phyloP scores from a whole-genome alignment of 1,140 invertebrate species.

The Heliconius hewitsoni region DNA sequence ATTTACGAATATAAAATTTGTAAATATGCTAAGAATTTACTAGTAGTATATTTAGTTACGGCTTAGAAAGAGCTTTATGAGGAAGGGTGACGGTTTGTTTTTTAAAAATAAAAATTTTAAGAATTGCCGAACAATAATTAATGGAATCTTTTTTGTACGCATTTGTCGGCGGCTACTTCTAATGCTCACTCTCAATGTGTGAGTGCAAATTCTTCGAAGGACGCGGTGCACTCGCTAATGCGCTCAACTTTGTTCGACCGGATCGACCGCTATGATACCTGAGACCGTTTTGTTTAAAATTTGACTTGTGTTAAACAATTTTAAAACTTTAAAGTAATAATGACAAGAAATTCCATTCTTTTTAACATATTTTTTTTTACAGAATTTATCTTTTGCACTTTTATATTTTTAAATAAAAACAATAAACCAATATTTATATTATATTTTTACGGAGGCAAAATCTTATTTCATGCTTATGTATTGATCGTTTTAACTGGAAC shows the following conservation, averaged over 20 bases:
- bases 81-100: too few relatives aligned
- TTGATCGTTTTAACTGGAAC: background rate
- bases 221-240: conserved; percentile 59
- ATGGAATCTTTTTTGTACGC: background rate
- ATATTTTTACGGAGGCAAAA: background rate
- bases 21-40: too few relatives aligned
- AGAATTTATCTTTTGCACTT: too few relatives aligned
- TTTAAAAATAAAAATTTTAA: conserved; percentile 21
- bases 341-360: background rate
- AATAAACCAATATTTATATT: too few relatives aligned
- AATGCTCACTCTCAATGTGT: conserved; percentile 57
- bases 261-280: conserved; percentile 44
- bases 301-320: background rate
- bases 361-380: background rate
- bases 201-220: conserved; percentile 78
- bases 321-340: background rate
- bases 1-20: too few relatives aligned
- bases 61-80: too few relatives aligned
- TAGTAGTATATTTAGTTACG: background rate
- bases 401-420: background rate
- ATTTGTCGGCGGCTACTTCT: conserved; percentile 45
- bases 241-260: conserved; percentile 61
- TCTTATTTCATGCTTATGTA: background rate
- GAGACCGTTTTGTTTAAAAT: conserved; percentile 55
- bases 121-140: background rate